Conservation (phyloP, 2,797 vertebrate species). For the Sorex maritimensis region DNA sequence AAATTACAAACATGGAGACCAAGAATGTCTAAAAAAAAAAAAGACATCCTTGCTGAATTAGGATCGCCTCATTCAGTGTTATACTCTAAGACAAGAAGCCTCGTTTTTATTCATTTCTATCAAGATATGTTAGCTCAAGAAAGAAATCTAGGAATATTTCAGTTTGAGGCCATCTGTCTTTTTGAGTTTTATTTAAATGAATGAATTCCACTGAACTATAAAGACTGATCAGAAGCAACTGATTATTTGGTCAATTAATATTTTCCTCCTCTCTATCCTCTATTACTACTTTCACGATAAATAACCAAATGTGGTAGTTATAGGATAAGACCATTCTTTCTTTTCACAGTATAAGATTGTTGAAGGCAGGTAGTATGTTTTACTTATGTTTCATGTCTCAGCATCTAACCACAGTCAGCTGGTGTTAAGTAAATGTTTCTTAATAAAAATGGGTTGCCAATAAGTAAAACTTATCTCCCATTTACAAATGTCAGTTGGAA, state of each 20-base stretch:
- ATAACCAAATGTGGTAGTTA: not conserved
- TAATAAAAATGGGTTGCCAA: conserved; percentile 26
- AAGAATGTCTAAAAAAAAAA: conserved; percentile 31
- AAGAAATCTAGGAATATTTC: conserved; percentile 73
- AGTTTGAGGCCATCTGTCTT: conserved; percentile 72
- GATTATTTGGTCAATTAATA: conserved; percentile 58
- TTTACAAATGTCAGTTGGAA: not conserved
- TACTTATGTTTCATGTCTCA: not conserved
- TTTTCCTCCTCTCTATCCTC: not conserved
- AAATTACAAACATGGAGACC: conserved; percentile 55
- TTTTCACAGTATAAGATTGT: not conserved
- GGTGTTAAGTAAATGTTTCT: conserved; percentile 21
- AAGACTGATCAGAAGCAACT: conserved; percentile 53
- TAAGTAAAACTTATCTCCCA: not conserved
- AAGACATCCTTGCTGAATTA: conserved; percentile 67
- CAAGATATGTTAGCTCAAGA: conserved; percentile 66
- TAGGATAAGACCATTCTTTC: not conserved
- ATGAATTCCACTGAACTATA: conserved; percentile 55
- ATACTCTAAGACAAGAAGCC: conserved; percentile 39
- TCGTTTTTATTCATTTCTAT: conserved; percentile 66
- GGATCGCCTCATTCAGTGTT: conserved; percentile 34
- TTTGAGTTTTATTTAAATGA: conserved; percentile 78
- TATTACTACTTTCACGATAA: not conserved
- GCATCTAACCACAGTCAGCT: not conserved
- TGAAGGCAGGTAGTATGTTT: not conserved